phyloP scores from a whole-genome alignment of 1,140 invertebrate species.

The Zophobas morio region DNA sequence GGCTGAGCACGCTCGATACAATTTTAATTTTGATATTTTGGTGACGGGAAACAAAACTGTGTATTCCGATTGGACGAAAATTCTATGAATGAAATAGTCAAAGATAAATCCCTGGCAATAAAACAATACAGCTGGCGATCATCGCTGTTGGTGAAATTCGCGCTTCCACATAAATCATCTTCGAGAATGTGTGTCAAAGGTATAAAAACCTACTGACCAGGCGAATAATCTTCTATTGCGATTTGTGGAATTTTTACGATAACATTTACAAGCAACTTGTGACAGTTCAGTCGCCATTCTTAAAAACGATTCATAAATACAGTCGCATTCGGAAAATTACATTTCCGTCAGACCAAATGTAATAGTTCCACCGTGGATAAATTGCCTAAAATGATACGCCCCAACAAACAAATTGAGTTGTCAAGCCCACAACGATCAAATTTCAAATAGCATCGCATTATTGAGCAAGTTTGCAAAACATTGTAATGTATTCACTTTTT shows the following conservation, averaged over 20 bases:
- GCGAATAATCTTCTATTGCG: not conserved
- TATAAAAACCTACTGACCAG: not conserved
- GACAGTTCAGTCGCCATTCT: slow-evolving; percentile 2
- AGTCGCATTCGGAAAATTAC: slow-evolving; percentile 2
- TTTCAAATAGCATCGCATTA: slow-evolving; percentile 17
- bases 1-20: too few species aligned
- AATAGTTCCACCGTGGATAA: slow-evolving; percentile 7
- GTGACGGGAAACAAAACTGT: too few species aligned
- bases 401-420: slow-evolving; percentile 37
- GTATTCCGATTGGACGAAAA: not conserved
- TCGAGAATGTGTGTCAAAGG: not conserved
- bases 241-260: not conserved
- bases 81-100: not conserved
- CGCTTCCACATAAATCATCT: not conserved
- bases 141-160: not conserved
- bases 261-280: not conserved
- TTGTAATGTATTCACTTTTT: slow-evolving; percentile 31
- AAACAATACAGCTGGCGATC: not conserved
- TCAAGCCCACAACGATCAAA: slow-evolving; percentile 16
- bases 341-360: not conserved
- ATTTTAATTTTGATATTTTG: too few species aligned
- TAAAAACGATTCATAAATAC: slow-evolving; percentile 25
- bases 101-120: not conserved
- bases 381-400: slow-evolving; percentile 24
- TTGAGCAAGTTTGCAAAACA: slow-evolving; percentile 28